Evolutionary conservation across 2,888 invertebrate species (phyloP).

Genomic region (Perithous albicinctus): DNA sequence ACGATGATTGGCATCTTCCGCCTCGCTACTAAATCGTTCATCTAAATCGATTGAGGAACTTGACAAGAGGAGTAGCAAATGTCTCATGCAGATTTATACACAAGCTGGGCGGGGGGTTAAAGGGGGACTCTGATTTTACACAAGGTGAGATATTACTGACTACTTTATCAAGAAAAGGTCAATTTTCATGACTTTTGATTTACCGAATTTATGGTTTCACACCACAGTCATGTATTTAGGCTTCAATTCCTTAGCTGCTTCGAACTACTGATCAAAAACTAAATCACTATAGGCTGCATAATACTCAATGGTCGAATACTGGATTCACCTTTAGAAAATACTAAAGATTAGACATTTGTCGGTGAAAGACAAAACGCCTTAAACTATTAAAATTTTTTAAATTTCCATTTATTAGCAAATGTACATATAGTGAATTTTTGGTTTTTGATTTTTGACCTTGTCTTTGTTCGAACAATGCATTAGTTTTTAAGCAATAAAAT

Average conservation of each 20-base stretch:
- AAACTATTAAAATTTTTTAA: no score
- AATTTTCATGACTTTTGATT: neutral
- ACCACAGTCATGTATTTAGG: neutral
- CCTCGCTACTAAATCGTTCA: constrained; percentile 89
- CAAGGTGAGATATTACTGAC: neutral
- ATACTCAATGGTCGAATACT: neutral
- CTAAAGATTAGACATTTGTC: neutral
- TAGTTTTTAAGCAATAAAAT: no score
- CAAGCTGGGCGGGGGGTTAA: neutral
- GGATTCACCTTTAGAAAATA: neutral
- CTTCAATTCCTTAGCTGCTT: neutral
- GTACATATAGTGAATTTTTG: no score
- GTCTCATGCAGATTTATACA: constrained; percentile 4
- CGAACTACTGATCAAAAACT: neutral
- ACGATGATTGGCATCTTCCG: constrained; percentile 95
- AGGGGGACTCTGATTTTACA: neutral
- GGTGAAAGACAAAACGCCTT: neutral
- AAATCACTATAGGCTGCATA: neutral
- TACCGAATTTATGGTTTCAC: neutral
- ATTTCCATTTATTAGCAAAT: no score
- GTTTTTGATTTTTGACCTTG: no score
- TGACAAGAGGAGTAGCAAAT: constrained; percentile 29
- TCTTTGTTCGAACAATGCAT: no score
- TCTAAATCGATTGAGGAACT: constrained; percentile 86
- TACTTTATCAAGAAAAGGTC: neutral